A percentile compares a stretch with the other conserved stretches of the same genome.
phyloP scores from a whole-genome alignment of 2,797 vertebrate genomes.

The Podarcis lilfordi region DNA sequence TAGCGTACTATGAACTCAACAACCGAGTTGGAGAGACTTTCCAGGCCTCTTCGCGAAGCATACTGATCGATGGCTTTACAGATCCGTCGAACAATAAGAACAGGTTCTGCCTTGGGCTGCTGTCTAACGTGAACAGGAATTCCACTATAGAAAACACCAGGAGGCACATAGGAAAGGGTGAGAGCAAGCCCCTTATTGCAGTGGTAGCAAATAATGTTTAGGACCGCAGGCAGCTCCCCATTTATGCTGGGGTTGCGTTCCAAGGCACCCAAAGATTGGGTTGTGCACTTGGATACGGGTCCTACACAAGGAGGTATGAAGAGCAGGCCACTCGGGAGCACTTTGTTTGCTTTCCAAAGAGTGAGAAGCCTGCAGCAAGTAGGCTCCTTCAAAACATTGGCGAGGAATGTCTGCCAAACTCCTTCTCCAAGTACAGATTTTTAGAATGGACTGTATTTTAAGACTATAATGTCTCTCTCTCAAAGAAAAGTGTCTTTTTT shows the following conservation, averaged over 20 bases:
- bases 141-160: conserved; percentile 97
- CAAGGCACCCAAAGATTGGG: no score
- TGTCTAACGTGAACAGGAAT: conserved; percentile 98
- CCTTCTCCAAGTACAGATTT: not conserved
- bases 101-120: conserved; percentile 95
- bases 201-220: conserved; percentile 20
- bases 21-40: conserved; percentile 96
- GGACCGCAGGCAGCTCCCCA: not conserved
- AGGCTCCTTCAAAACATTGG: not conserved
- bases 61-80: conserved; percentile 96
- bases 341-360: not conserved
- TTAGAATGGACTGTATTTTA: not conserved
- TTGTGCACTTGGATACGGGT: not conserved
- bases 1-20: conserved; percentile 98
- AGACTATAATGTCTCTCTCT: not conserved
- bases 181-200: conserved; percentile 44
- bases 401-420: not conserved
- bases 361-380: no score
- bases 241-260: no score
- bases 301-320: not conserved
- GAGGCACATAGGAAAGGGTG: conserved; percentile 98
- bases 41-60: conserved; percentile 91
- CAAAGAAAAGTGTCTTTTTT: not conserved
- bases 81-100: conserved; percentile 97
- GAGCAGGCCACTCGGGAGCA: not conserved